Base-by-base conservation (phyloP, 2,888 invertebrate genomes). In the Lepidonotus clava region DNA sequence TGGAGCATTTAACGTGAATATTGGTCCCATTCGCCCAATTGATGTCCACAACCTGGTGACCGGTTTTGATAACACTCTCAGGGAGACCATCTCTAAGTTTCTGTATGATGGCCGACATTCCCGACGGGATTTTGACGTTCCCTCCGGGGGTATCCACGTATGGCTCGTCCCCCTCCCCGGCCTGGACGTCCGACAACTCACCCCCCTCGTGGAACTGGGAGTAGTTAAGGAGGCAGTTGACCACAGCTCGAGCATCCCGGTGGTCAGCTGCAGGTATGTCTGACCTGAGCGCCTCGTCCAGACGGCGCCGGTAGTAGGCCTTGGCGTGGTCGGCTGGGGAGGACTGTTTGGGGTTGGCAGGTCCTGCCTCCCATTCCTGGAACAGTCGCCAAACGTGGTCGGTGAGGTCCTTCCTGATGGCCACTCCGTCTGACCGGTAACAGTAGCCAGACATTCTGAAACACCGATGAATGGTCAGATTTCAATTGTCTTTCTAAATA, bases 391-490 rank as follows among this genome's bases (percentile, higher is more conserved):
- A 86, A 18, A 89, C 89, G 41, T 86, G 80, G 6, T 88, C 83
- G 18, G 89, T 88, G 0, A 90, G 67, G 0, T 85, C 77, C 66
- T 87, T 84, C 34, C 86, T 83, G n/a, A 91, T 89, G n/a, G 86
- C 88, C 8, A 77, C 80, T 0, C 92, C 92, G 41, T 90, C 89
- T 67, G 91, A 90, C 28, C 86, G 87, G 80, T 88, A 88, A 85
- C 88, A 91, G 56, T 88, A 77, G 0, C 86, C 86, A 11, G 0
- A 0, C 80, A 86, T 83, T 66, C 86, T 86, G 40, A 34, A 34
- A 40, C 0, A 56, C 18, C 24, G 21, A 1, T 1, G 61, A 84
- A 83, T 40, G 38, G 18, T 14, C 71, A 71, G 34, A 66, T 14
- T 66, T 14, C 66, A 66, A 66, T n/a, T n/a, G n/a, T n/a, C n/a